These are phyloP conservation scores for Lasioglossum morio DNA, from an alignment of 2,888 invertebrate genomes.

Conservation along the genomic window DNA sequence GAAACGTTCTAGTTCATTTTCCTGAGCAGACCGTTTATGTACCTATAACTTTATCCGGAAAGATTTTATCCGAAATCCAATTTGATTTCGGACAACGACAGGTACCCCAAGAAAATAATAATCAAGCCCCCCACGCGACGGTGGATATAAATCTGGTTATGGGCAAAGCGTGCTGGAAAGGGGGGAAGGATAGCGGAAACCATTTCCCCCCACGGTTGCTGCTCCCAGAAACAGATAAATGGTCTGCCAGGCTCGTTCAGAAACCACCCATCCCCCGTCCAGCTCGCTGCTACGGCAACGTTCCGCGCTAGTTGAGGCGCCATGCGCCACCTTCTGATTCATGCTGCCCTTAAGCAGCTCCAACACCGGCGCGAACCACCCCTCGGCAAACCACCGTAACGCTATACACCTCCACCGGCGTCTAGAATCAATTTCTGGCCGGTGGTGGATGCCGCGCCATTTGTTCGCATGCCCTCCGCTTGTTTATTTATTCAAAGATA, in stretches of 20 bases:
- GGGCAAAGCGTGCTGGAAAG: conserved; percentile 15
- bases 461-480: neutral
- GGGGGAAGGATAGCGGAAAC: conserved; percentile 51
- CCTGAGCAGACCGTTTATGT: neutral
- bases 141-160: conserved; percentile 74
- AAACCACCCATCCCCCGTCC: conserved; percentile 59
- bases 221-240: conserved; percentile 73
- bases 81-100: conserved; percentile 18
- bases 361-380: conserved; percentile 38
- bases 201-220: conserved; percentile 70
- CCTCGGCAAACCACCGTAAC: conserved; percentile 46
- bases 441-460: conserved; percentile 6
- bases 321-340: conserved; percentile 65
- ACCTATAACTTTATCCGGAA: neutral
- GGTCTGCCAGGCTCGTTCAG: conserved; percentile 71
- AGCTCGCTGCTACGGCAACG: conserved; percentile 33
- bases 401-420: conserved; percentile 13
- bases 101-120: conserved; percentile 66
- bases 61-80: neutral
- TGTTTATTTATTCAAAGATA: conserved; percentile 25
- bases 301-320: conserved; percentile 49
- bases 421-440: conserved; percentile 41
- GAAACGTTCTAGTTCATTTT: too few relatives aligned
- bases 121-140: conserved; percentile 50
- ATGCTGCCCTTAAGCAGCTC: conserved; percentile 61